phyloP scores from a whole-genome alignment of 2,797 vertebrate species.

The Macropodus opercularis region DNA sequence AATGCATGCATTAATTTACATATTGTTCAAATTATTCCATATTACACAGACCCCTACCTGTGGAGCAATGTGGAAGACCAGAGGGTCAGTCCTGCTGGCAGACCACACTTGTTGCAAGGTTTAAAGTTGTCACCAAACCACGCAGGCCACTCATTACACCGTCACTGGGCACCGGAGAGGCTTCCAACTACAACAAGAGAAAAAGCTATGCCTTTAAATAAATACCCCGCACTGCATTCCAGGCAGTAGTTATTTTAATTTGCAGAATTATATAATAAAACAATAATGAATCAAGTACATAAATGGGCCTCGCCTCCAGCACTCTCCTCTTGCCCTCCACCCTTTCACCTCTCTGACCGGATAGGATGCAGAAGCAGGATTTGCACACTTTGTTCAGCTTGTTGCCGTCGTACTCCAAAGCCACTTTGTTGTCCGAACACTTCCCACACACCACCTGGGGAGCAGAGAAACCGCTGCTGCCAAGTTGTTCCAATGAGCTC shows the following conservation, averaged over 20 bases:
- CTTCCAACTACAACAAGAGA: slow-evolving; percentile 79
- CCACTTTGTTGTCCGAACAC: slow-evolving; percentile 87
- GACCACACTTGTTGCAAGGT: slow-evolving; percentile 89
- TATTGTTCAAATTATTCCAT: background rate
- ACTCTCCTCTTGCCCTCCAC: slow-evolving; percentile 74
- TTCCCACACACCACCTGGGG: slow-evolving; percentile 89
- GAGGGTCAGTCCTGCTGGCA: slow-evolving; percentile 84
- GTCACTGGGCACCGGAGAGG: slow-evolving; percentile 81
- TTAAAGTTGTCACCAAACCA: slow-evolving; percentile 86
- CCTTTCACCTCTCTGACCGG: slow-evolving; percentile 57
- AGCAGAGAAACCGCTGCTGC: background rate
- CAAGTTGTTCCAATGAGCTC: background rate
- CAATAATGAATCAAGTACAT: too few relatives aligned
- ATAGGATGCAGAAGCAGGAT: slow-evolving; percentile 84
- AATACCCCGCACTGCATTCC: too few relatives aligned
- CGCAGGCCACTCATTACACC: slow-evolving; percentile 87
- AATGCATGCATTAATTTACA: too few relatives aligned
- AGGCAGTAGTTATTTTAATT: too few relatives aligned
- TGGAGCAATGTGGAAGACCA: slow-evolving; percentile 82
- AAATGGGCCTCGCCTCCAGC: slow-evolving; percentile 85
- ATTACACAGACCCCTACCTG: slow-evolving; percentile 79
- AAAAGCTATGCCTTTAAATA: background rate
- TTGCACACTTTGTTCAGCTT: slow-evolving; percentile 87
- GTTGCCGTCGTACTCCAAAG: slow-evolving; percentile 85
- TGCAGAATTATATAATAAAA: too few relatives aligned